These are phyloP conservation scores for Zele albiditarsus DNA, from an alignment of 2,888 invertebrate genomes.

Conservation along the genomic window DNA sequence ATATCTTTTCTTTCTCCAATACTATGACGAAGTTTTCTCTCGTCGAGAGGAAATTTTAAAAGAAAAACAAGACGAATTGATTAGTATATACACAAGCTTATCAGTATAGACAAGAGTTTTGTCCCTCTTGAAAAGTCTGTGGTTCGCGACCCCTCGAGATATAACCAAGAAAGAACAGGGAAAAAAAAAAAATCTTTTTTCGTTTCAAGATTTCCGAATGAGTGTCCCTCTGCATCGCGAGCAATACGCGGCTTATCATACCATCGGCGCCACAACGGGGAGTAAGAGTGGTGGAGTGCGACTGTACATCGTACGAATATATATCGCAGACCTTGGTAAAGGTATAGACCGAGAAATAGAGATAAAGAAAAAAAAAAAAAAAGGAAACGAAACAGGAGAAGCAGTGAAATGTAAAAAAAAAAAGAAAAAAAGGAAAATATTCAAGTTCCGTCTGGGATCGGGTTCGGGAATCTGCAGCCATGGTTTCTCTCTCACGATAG, in stretches of 20 bases:
- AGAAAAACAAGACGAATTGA: not conserved
- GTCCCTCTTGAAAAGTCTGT: not conserved
- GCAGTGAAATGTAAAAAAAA: not conserved
- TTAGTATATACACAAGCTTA: not conserved
- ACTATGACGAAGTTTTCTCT: not conserved
- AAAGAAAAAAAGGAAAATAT: conserved; percentile 43
- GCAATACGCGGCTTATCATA: conserved; percentile 54
- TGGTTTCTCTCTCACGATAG: conserved; percentile 35
- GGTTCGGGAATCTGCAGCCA: conserved; percentile 43
- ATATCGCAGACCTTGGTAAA: conserved; percentile 45
- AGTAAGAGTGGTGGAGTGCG: conserved; percentile 34
- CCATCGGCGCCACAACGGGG: conserved; percentile 59
- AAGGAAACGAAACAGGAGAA: conserved; percentile 25
- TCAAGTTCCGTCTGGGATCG: conserved; percentile 43
- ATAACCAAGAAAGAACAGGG: not conserved
- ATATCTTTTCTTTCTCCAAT: not conserved
- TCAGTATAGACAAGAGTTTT: not conserved
- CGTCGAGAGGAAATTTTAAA: not conserved
- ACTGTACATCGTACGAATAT: conserved; percentile 49
- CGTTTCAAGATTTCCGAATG: conserved; percentile 9
- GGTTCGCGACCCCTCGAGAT: not conserved
- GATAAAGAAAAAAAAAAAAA: conserved; percentile 24
- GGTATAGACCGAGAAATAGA: conserved; percentile 8
- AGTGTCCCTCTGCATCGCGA: not conserved
- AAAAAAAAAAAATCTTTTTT: conserved; percentile 19